Conservation (phyloP, 2,888 invertebrate species). For the Apomyelois bistriatella region DNA sequence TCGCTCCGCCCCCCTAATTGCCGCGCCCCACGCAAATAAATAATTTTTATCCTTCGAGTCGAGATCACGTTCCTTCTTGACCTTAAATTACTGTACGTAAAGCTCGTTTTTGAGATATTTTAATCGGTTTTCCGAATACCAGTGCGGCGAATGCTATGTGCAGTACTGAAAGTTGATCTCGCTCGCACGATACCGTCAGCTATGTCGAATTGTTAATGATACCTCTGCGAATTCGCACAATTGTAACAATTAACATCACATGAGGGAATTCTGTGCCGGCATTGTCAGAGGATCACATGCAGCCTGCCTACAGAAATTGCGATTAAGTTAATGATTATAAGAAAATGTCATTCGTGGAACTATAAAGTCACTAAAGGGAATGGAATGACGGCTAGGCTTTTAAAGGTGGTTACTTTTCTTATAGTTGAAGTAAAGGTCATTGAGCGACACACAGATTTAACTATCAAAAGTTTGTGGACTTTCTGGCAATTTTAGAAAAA, state of each 20-base stretch:
- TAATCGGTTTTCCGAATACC: conserved; percentile 61
- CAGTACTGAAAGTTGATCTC: conserved; percentile 45
- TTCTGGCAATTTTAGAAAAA: background rate
- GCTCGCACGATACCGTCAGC: conserved; percentile 47
- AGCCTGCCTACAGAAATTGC: background rate
- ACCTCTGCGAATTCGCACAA: conserved; percentile 40
- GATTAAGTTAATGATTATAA: background rate
- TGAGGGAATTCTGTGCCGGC: conserved; percentile 14
- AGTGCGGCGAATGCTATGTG: conserved; percentile 36
- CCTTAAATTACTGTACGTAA: conserved; percentile 69
- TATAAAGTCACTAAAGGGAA: background rate
- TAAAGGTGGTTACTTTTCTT: background rate
- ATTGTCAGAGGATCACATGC: conserved; percentile 14
- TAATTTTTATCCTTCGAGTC: conserved; percentile 70
- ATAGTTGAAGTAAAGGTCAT: background rate
- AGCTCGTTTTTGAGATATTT: conserved; percentile 61
- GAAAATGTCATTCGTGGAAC: conserved; percentile 1
- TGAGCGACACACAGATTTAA: no score
- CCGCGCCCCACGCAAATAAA: conserved; percentile 78
- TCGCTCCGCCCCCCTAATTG: conserved; percentile 77
- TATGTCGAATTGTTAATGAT: conserved; percentile 70
- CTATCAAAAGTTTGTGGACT: background rate
- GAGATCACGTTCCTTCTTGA: conserved; percentile 70
- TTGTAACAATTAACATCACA: conserved; percentile 44
- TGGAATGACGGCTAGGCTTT: background rate